Conservation (phyloP, 30 jellyfish, hydroid and myxozoan species). For the Chrysaora quinquecirrha region DNA sequence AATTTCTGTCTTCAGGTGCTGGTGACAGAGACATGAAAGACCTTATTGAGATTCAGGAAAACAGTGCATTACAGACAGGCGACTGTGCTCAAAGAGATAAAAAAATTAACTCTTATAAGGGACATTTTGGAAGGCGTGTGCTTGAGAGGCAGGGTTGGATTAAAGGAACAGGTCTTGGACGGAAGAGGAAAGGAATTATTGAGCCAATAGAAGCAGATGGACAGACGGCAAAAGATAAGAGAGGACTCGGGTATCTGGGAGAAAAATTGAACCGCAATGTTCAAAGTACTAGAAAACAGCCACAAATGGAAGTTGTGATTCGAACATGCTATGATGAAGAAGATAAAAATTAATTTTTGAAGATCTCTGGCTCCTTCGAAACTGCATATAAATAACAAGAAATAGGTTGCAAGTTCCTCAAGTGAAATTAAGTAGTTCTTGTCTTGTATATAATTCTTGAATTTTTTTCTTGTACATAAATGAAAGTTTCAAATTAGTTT, state of each 20-base stretch:
- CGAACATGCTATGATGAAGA: conserved; percentile 68
- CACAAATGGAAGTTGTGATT: conserved; percentile 67
- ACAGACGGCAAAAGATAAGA: conserved; percentile 60
- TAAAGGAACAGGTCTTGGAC: conserved; percentile 76
- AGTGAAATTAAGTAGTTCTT: too few species aligned
- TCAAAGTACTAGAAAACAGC: conserved; percentile 7
- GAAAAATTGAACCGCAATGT: conserved; percentile 61
- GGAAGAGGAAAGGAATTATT: conserved; percentile 51
- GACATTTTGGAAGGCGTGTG: conserved; percentile 55
- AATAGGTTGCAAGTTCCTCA: too few species aligned
- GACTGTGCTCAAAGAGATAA: conserved; percentile 9
- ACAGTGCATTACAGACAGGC: background rate
- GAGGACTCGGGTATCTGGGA: conserved; percentile 77
- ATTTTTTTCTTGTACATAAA: too few species aligned
- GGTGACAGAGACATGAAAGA: conserved; percentile 76
- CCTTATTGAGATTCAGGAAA: conserved; percentile 43
- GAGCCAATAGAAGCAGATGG: conserved; percentile 81
- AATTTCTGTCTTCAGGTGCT: conserved; percentile 44
- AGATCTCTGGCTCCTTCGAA: background rate
- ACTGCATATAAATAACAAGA: too few species aligned
- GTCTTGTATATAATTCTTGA: too few species aligned
- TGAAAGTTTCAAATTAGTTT: too few species aligned
- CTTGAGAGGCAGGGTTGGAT: conserved; percentile 76
- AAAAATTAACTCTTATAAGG: conserved; percentile 58
- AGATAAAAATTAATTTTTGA: conserved; percentile 4